These are phyloP conservation scores for Zosterops pallidus DNA, from an alignment of 2,113 vertebrate genomes.

Conservation along the genomic window DNA sequence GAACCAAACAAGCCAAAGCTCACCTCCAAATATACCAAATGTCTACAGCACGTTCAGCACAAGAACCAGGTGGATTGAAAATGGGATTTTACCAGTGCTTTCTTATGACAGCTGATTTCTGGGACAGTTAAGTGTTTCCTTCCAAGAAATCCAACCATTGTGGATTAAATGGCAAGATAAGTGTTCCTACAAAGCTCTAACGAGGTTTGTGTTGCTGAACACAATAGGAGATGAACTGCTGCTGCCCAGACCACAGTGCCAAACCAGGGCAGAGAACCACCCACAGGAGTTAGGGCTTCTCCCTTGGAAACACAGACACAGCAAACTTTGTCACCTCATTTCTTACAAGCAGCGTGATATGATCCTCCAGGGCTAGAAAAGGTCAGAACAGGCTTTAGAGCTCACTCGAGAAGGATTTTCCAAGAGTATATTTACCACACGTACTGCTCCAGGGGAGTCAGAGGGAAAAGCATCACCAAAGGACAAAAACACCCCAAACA, in stretches of 20 bases:
- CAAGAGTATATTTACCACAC: not conserved
- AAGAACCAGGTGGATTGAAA: not conserved
- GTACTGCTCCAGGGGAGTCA: not conserved
- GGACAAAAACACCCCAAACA: not conserved
- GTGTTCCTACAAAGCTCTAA: not conserved
- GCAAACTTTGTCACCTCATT: not conserved
- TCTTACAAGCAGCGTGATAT: fast-evolving
- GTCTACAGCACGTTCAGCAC: not conserved
- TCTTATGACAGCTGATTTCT: not conserved
- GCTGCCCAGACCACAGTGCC: not conserved
- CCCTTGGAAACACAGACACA: not conserved
- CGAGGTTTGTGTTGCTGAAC: not conserved
- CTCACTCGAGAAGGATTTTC: not conserved
- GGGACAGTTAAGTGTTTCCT: not conserved
- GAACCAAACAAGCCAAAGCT: not conserved
- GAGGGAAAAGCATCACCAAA: not conserved
- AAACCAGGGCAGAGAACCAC: not conserved
- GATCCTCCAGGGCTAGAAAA: not conserved
- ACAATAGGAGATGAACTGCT: not conserved
- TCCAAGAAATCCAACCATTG: not conserved
- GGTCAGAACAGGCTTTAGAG: not conserved
- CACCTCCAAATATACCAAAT: not conserved
- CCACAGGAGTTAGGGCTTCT: fast-evolving
- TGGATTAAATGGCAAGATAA: not conserved
- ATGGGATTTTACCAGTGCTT: not conserved